These are phyloP conservation scores for Oreochromis niloticus DNA, from an alignment of 2,113 vertebrate species.

Conservation along the genomic window DNA sequence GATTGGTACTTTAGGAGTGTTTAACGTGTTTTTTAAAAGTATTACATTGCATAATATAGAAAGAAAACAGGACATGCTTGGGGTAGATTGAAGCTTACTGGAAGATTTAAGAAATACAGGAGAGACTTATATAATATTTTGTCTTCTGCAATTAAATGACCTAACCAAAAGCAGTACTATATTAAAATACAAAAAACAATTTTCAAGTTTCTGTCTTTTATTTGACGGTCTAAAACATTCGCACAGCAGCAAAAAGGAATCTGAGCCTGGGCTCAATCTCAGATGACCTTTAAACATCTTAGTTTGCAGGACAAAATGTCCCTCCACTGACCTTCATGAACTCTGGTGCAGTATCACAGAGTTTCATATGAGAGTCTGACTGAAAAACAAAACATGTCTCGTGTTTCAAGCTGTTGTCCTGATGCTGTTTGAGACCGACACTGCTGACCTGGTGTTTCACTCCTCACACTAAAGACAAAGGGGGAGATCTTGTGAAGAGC, in stretches of 20 bases:
- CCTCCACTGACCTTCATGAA: not conserved
- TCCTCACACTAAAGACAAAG: not conserved
- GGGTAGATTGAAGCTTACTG: not conserved
- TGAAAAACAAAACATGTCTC: conserved; percentile 18
- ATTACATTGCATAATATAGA: not conserved
- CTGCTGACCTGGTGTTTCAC: conserved; percentile 12
- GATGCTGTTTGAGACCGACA: not conserved
- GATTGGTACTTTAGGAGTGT: not conserved
- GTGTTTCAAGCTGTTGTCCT: not conserved
- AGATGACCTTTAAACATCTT: conserved; percentile 16
- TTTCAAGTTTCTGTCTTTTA: not conserved
- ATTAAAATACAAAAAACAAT: not conserved
- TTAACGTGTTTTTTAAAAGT: not conserved
- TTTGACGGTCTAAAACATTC: not conserved
- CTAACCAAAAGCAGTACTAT: not conserved
- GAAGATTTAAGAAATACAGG: not conserved
- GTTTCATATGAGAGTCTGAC: not conserved
- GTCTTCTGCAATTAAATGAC: not conserved
- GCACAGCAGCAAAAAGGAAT: not conserved
- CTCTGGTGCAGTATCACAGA: not conserved
- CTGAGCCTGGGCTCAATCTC: conserved; percentile 1
- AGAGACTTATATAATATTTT: not conserved
- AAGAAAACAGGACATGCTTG: not conserved
- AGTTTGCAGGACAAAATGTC: conserved; percentile 18
- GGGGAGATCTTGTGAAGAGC: conserved; percentile 17